These are phyloP conservation scores for Megathymus violae DNA, from an alignment of 1,140 invertebrate genomes.

Conservation along the genomic window DNA sequence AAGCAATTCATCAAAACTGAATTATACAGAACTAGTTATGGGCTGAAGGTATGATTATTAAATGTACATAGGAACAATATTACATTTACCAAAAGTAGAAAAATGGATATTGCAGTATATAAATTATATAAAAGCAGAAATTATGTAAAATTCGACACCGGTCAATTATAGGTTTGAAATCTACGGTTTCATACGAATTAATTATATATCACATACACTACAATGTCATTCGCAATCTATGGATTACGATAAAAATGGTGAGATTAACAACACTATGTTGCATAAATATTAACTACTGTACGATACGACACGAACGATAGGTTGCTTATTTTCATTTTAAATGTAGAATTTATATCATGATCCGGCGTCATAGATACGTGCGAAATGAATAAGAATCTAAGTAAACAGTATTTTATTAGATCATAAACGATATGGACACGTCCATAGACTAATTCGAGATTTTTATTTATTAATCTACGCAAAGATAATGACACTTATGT, in stretches of 20 bases:
- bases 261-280: background rate
- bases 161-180: background rate
- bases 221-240: background rate
- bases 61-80: slow-evolving; percentile 36
- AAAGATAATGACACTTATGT: slow-evolving; percentile 50
- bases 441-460: slow-evolving; percentile 48
- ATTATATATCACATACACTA: background rate
- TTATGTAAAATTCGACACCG: slow-evolving; percentile 20
- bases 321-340: background rate
- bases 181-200: background rate
- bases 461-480: slow-evolving; percentile 50
- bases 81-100: slow-evolving; percentile 30
- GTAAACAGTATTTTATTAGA: slow-evolving; percentile 36
- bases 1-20: background rate
- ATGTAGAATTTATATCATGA: background rate
- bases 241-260: background rate
- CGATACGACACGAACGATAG: background rate
- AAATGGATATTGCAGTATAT: slow-evolving; percentile 26
- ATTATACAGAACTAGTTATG: background rate
- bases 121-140: slow-evolving; percentile 25
- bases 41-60: slow-evolving; percentile 20
- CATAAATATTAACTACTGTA: slow-evolving; percentile 4
- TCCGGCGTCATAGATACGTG: slow-evolving; percentile 18
- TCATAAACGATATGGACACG: slow-evolving; percentile 50
- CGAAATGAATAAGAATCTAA: slow-evolving; percentile 9